Base-by-base conservation (phyloP, 2,797 vertebrate species). In the Microcaecilia unicolor region DNA sequence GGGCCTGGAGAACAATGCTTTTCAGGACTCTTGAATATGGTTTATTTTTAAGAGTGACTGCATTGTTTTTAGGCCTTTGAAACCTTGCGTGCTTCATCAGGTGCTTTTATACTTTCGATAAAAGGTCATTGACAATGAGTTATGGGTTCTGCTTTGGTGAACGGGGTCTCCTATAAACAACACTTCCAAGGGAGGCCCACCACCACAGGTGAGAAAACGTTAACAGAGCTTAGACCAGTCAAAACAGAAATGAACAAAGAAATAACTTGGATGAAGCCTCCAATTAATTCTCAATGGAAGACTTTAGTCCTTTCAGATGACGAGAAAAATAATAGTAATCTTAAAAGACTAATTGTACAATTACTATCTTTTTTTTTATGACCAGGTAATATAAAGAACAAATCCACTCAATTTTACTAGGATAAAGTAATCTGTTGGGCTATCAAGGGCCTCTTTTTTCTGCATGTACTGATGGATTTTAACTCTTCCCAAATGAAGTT, bases 261-360 rank as follows among this genome's bases (percentile, higher is more conserved):
- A 49, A 52, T 59, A 65, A 51, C 45, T 51, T 32, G 65, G 64
- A 58, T 67, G 57, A 78, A 70, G 74, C 65, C 74, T 80, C 81
- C 72, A 55, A 63, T 86, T 66, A 67, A 79, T 80, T 65, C 69
- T 81, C 70, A 72, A 76, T 88, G 91, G 90, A 93, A 93, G 88
- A 93, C 79, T 78, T 53, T 51, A 79, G 69, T 83, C 72, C 64
- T 78, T 80, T 82, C 64, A 65, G 63, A 51, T 13, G 27, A 64
- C 6, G 41, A 63, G 64, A 50, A 64, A 54, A 71, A 65, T 61
- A 52, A 67, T 3, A 2, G 57, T 64, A 53, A 69, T 63, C 48
- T 58, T 44, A n/a, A 65, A 57, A 80, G 58, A 73, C 51, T 13
- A 22, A 57, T 19, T 50, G 44, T 43, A 51, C 22, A 65, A 64